Percentiles rank a stretch among this genome's conserved stretches.
Conservation (phyloP, 2,113 vertebrate genomes). For the Centropus bengalensis region DNA sequence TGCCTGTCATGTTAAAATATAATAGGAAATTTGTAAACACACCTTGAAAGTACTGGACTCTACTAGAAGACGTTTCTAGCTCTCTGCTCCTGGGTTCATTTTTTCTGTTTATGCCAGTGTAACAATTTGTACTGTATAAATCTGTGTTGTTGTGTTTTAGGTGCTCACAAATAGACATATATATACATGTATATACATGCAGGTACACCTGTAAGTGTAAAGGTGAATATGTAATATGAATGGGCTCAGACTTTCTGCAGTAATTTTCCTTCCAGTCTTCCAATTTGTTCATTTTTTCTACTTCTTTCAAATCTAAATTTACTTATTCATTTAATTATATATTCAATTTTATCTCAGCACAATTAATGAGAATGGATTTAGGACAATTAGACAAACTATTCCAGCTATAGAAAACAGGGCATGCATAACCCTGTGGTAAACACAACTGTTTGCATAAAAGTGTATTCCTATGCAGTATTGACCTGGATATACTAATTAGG, state of each 20-base stretch:
- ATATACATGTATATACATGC: fast-evolving
- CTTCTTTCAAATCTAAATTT: neutral
- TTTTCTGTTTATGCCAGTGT: neutral
- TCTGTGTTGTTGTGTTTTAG: neutral
- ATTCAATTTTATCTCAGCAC: neutral
- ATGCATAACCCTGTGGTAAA: neutral
- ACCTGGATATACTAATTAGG: neutral
- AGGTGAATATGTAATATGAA: neutral
- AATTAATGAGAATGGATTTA: neutral
- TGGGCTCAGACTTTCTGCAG: neutral
- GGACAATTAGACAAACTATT: neutral
- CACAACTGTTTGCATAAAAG: neutral
- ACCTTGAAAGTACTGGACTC: neutral
- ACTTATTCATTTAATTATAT: neutral
- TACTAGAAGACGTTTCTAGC: neutral
- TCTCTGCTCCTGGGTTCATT: neutral
- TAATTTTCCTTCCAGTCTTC: neutral
- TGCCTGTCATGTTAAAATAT: constrained; percentile 22
- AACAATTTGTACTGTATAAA: neutral
- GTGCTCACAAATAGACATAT: neutral
- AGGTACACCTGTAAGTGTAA: neutral
- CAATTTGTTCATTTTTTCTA: neutral
- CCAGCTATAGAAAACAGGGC: neutral
- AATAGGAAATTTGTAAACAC: constrained; percentile 10
- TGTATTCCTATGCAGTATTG: neutral